phyloP scores from a whole-genome alignment of 2,888 invertebrate genomes.

The Palloptera scutellata region DNA sequence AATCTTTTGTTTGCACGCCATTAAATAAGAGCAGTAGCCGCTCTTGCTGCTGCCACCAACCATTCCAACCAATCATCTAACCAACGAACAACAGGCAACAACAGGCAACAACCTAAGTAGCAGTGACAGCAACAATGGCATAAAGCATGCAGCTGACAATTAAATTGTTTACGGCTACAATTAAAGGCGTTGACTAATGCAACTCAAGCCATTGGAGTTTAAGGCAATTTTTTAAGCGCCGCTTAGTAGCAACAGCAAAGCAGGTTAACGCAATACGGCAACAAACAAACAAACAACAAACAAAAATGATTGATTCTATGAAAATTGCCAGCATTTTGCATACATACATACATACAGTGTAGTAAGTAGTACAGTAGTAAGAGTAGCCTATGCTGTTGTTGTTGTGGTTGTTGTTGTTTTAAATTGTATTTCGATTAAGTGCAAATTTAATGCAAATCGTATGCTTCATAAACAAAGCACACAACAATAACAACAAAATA shows the following conservation, averaged over 20 bases:
- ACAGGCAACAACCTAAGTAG: too few relatives aligned
- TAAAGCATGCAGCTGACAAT: constrained; percentile 19
- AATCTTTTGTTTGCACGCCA: constrained; percentile 32
- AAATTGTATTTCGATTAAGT: constrained; percentile 29
- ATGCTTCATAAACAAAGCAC: constrained; percentile 8
- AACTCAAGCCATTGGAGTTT: neutral
- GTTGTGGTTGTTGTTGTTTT: neutral
- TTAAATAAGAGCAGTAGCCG: constrained; percentile 24
- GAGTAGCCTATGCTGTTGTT: neutral
- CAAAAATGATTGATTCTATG: constrained; percentile 27
- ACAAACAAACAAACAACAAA: constrained; percentile 3
- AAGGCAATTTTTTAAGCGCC: constrained; percentile 16
- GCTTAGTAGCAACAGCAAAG: constrained; percentile 13
- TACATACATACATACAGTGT: constrained; percentile 7
- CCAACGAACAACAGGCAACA: neutral
- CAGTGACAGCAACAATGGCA: too few relatives aligned
- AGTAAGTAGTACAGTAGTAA: too few relatives aligned
- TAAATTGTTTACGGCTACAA: constrained; percentile 33
- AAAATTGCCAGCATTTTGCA: constrained; percentile 22
- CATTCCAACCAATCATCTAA: neutral
- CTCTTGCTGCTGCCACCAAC: constrained; percentile 19
- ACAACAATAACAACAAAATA: too few relatives aligned
- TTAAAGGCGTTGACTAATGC: constrained; percentile 33
- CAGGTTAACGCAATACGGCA: neutral
- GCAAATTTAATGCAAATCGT: constrained; percentile 28